Percentiles rank a stretch among this genome's conserved stretches.
phyloP scores from a whole-genome alignment of 1,140 invertebrate species.

The Dysdera silvatica region DNA sequence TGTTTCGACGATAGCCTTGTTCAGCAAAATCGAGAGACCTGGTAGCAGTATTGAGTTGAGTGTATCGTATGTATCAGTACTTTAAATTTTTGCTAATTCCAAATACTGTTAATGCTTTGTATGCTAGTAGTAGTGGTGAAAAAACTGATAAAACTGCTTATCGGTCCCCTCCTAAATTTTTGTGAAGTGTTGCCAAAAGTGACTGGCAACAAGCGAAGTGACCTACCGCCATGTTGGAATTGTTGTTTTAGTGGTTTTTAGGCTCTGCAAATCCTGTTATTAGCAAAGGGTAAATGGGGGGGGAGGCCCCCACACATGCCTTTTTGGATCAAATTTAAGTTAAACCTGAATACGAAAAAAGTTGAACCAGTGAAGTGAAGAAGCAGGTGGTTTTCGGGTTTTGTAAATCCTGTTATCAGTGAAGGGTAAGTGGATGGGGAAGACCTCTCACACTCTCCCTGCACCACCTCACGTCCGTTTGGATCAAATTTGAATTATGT shows the following conservation, averaged over 20 bases:
- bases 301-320: neutral
- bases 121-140: neutral
- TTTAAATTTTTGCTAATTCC: neutral
- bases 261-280: neutral
- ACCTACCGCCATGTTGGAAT: too few relatives aligned
- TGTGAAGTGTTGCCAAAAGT: too few relatives aligned
- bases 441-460: neutral
- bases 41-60: constrained; percentile 67
- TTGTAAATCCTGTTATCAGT: too few relatives aligned
- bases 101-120: neutral
- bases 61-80: constrained; percentile 57
- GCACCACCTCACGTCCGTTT: neutral
- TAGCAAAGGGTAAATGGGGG: neutral
- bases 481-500: too few relatives aligned
- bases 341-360: too few relatives aligned
- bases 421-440: neutral
- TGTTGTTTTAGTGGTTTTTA: neutral
- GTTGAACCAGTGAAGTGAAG: too few relatives aligned
- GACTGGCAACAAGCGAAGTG: too few relatives aligned
- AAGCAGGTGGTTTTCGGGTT: neutral
- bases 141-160: neutral
- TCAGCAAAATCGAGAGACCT: constrained; percentile 53
- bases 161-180: too few relatives aligned
- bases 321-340: too few relatives aligned
- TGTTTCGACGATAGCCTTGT: constrained; percentile 69